Evolutionary conservation across 2,888 invertebrate species (phyloP), one percentile per base, ranked within the genome.

Genomic region (Leucania comma): DNA sequence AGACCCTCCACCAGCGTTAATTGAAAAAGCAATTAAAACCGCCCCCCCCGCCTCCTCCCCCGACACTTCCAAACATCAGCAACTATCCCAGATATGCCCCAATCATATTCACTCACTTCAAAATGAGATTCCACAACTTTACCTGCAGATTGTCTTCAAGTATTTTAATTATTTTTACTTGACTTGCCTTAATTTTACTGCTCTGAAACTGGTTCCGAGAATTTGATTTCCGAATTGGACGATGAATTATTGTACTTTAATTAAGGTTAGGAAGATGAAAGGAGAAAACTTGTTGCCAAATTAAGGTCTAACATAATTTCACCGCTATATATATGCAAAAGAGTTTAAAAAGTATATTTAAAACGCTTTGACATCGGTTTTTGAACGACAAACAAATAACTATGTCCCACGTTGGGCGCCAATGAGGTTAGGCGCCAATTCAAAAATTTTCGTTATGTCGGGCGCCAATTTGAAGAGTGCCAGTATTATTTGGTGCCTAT

Each of bases 11-110:
- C 75, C 82, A 67, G 78, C 89, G 89, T 91, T 94, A 94, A 94
- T 94, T 94, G 93, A 94, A 93, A 93, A 94, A 93, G 92, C 93
- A 94, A 94, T 94, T 93, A 93, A 92, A 90, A 80, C 85, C 81
- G 71, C 83, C 86, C 76, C 86, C 76, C 75, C 74, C 54, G 74
- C 68, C 72, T 81, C 78, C 68, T 5, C 68, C 76, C 75, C 77
- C 64, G 58, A 73, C 72, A 71, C 67, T 72, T 77, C 78, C 81
- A 75, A 80, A 86, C 78, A 85, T 82, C 79, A 71, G 68, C 82
- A 88, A 86, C 86, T 85, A 87, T 85, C 78, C 38, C 68, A 77
- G 77, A 72, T 83, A 80, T 81, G 85, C 67, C 46, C 86, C 83
- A 84, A 88, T 90, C 88, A 87, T 88, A 89, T 86, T 85, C 80